A percentile compares a stretch with the other conserved stretches of the same genome.
Conservation (phyloP, 2,113 vertebrate species). For the Alexandromys fortis region DNA sequence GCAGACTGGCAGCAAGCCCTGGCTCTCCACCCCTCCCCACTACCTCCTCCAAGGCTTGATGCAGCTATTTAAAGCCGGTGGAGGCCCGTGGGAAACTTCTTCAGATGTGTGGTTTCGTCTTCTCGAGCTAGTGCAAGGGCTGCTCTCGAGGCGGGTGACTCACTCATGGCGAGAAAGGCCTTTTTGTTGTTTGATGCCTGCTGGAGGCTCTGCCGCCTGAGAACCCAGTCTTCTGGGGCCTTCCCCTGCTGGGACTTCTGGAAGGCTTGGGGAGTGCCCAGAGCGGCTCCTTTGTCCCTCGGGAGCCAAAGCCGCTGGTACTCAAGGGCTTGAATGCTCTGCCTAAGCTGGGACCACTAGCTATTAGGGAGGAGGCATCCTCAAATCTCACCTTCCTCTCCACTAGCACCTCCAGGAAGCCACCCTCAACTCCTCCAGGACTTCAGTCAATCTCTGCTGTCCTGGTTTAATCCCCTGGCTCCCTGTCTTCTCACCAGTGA, state of each 20-base stretch:
- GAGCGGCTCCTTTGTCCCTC: not conserved
- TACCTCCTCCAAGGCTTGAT: conserved; percentile 58
- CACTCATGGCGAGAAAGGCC: conserved; percentile 79
- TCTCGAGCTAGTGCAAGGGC: conserved; percentile 70
- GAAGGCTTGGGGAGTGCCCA: conserved; percentile 33
- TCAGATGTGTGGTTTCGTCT: conserved; percentile 85
- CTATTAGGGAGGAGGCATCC: not conserved
- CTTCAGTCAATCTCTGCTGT: not conserved
- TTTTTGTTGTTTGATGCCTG: conserved; percentile 77
- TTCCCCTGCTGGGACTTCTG: conserved; percentile 65
- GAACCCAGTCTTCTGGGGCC: conserved; percentile 61
- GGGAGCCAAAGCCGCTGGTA: not conserved
- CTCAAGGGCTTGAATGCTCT: not conserved
- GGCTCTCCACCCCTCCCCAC: not conserved
- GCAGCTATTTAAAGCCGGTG: conserved; percentile 82
- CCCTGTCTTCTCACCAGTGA: not conserved
- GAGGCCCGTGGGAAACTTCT: conserved; percentile 86
- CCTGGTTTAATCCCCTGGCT: not conserved
- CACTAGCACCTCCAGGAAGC: conserved; percentile 11
- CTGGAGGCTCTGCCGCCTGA: conserved; percentile 75
- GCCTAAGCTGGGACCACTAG: not conserved
- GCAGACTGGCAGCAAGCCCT: not conserved
- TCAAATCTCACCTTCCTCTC: not conserved
- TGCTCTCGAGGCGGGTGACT: conserved; percentile 82
- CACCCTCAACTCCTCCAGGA: not conserved